phyloP scores from a whole-genome alignment of 2,113 vertebrate species.

The Saccopteryx leptura region DNA sequence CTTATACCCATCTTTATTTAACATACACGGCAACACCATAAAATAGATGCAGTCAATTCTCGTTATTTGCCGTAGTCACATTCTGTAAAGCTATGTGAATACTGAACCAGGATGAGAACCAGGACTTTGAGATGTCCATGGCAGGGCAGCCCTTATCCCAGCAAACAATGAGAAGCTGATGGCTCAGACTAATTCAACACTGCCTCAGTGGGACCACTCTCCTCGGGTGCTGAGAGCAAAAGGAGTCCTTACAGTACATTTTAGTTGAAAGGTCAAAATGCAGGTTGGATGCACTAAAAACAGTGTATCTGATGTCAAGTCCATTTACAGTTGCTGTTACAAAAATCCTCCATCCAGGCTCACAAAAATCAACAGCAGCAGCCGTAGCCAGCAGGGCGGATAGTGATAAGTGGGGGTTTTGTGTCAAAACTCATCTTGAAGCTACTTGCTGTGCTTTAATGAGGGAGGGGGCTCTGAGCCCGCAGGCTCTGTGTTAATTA shows the following conservation, averaged over 20 bases:
- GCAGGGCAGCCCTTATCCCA: not conserved
- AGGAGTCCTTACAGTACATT: constrained; percentile 32
- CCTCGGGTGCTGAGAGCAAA: not conserved
- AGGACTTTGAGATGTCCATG: not conserved
- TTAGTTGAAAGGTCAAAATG: constrained; percentile 66
- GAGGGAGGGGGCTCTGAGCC: constrained; percentile 85
- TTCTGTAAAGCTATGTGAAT: not conserved
- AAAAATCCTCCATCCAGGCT: constrained; percentile 60
- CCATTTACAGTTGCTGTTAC: constrained; percentile 64
- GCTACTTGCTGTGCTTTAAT: constrained; percentile 83
- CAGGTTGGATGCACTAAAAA: constrained; percentile 1
- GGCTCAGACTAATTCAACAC: constrained; percentile 23
- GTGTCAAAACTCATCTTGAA: constrained; percentile 81
- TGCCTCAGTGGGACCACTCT: constrained; percentile 6
- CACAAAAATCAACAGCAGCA: constrained; percentile 69
- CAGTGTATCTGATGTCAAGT: constrained; percentile 68
- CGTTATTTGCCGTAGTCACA: not conserved
- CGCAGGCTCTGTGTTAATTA: constrained; percentile 87
- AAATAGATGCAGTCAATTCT: not conserved
- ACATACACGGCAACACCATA: not conserved
- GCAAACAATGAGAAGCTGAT: not conserved
- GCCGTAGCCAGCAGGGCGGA: constrained; percentile 78
- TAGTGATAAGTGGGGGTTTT: constrained; percentile 79
- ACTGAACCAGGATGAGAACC: constrained; percentile 9
- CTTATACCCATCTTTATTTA: not conserved